Evolutionary conservation across 2,888 invertebrate genomes (phyloP).

Genomic region (Drosophila mimetica): DNA sequence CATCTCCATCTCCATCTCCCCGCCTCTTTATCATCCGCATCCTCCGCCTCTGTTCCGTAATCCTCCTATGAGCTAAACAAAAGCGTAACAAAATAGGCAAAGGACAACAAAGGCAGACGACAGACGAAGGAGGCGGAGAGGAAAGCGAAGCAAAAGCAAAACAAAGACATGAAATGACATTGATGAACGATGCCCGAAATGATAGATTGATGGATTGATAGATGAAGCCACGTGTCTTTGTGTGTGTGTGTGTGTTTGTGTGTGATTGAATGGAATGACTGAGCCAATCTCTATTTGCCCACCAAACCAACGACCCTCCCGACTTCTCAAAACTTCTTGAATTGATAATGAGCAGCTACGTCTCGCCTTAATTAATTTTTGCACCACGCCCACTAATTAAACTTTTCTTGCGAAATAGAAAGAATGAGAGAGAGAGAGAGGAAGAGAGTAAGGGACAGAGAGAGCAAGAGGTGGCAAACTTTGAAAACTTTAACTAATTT

Average conservation of each 20-base stretch:
- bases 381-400: slow-evolving; percentile 74
- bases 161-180: slow-evolving; percentile 68
- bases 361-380: slow-evolving; percentile 72
- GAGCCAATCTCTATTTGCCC: slow-evolving; percentile 35
- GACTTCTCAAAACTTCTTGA: slow-evolving; percentile 57
- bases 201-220: slow-evolving; percentile 65
- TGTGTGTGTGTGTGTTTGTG: slow-evolving; percentile 35
- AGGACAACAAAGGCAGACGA: slow-evolving; percentile 25
- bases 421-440: neutral
- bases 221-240: slow-evolving; percentile 41
- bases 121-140: slow-evolving; percentile 10
- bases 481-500: slow-evolving; percentile 76
- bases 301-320: fast-evolving
- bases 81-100: slow-evolving; percentile 41
- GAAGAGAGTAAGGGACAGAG: neutral
- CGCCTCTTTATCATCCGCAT: neutral
- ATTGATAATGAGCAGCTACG: slow-evolving; percentile 69
- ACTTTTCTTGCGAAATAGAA: slow-evolving; percentile 49
- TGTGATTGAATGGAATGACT: slow-evolving; percentile 62
- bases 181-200: slow-evolving; percentile 74
- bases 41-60: slow-evolving; percentile 3
- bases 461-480: slow-evolving; percentile 57
- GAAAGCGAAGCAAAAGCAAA: slow-evolving; percentile 16
- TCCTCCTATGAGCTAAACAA: slow-evolving; percentile 37
- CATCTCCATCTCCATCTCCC: neutral